phyloP scores from a whole-genome alignment of 2,797 vertebrate species.

The Takifugu ocellatus region DNA sequence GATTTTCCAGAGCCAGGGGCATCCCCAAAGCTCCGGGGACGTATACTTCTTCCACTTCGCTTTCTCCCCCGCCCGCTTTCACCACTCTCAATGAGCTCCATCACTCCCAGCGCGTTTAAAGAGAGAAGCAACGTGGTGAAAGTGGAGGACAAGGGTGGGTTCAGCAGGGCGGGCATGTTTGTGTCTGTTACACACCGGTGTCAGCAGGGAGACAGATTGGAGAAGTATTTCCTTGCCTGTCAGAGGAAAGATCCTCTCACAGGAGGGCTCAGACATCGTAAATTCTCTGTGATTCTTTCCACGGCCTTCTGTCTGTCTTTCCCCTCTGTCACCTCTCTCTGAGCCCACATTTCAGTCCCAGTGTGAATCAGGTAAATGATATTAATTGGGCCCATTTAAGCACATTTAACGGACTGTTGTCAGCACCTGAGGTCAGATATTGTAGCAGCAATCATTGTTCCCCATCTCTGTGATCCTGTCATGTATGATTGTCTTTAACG shows the following conservation, averaged over 20 bases:
- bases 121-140: constrained; percentile 34
- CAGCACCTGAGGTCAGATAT: constrained; percentile 36
- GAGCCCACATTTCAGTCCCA: constrained; percentile 28
- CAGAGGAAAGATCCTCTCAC: constrained; percentile 63
- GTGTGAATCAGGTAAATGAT: constrained; percentile 61
- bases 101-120: constrained; percentile 60
- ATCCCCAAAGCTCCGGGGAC: constrained; percentile 32
- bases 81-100: constrained; percentile 58
- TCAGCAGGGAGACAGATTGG: constrained; percentile 62
- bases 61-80: constrained; percentile 32
- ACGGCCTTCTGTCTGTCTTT: constrained; percentile 25
- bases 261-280: constrained; percentile 68
- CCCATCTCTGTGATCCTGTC: constrained; percentile 33
- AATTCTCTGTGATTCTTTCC: constrained; percentile 70
- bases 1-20: constrained; percentile 66
- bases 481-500: constrained; percentile 35
- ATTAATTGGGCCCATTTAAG: constrained; percentile 56
- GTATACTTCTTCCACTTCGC: constrained; percentile 26
- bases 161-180: constrained; percentile 39
- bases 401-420: constrained; percentile 49
- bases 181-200: constrained; percentile 52
- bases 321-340: not conserved
- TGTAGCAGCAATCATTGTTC: constrained; percentile 28
- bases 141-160: constrained; percentile 30
- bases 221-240: constrained; percentile 67